Evolutionary conservation across 1,140 invertebrate species (phyloP).

Genomic region (Centruroides vittatus): DNA sequence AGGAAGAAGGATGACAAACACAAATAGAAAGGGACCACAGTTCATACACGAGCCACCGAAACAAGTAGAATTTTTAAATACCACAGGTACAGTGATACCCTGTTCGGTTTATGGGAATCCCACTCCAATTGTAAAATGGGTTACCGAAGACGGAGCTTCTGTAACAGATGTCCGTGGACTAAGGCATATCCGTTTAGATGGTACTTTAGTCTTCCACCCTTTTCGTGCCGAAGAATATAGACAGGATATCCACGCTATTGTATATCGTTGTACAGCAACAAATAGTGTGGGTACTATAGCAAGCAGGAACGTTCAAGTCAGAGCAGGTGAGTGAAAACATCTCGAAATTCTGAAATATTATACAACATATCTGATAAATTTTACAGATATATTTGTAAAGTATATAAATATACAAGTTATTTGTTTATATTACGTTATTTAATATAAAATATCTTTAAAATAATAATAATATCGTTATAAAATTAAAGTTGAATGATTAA

Average conservation of each 20-base stretch:
- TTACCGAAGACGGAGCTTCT: slow-evolving; percentile 59
- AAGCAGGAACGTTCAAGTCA: slow-evolving; percentile 79
- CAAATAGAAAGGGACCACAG: slow-evolving; percentile 39
- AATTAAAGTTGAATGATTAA: too few species aligned
- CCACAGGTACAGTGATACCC: slow-evolving; percentile 78
- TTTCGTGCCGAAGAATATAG: slow-evolving; percentile 84
- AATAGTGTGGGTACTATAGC: slow-evolving; percentile 79
- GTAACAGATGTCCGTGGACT: slow-evolving; percentile 24
- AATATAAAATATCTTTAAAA: too few species aligned
- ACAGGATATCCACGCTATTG: slow-evolving; percentile 83
- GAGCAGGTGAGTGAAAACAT: slow-evolving; percentile 58
- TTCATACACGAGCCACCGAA: slow-evolving; percentile 82
- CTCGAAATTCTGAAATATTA: too few species aligned
- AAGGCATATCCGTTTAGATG: slow-evolving; percentile 36
- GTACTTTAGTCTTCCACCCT: slow-evolving; percentile 83
- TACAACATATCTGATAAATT: too few species aligned
- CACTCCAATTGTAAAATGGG: slow-evolving; percentile 71
- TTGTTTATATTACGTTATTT: too few species aligned
- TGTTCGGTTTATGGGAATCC: slow-evolving; percentile 83
- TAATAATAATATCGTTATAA: too few species aligned
- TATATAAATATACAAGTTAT: too few species aligned
- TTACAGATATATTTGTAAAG: too few species aligned
- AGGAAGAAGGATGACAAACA: too few species aligned
- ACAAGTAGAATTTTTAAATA: slow-evolving; percentile 83
- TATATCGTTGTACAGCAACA: slow-evolving; percentile 77